Percentiles rank a stretch among this genome's conserved stretches.
phyloP scores from a whole-genome alignment of 2,797 vertebrate species.

The Glossophaga mutica region DNA sequence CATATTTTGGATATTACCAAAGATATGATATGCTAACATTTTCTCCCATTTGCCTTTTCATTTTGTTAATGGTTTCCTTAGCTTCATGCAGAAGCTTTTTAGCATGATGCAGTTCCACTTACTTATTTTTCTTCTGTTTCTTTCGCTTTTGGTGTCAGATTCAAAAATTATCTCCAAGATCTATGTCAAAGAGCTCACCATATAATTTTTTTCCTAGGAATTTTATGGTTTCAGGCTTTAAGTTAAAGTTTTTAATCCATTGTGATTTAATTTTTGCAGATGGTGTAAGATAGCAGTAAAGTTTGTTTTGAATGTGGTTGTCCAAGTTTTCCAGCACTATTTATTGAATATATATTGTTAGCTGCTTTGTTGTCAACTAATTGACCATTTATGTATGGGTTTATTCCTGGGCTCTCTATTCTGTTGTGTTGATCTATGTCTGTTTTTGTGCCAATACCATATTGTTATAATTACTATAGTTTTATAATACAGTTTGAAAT shows the following conservation, averaged over 20 bases:
- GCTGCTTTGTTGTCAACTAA: neutral
- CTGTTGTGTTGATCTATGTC: neutral
- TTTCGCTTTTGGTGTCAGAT: neutral
- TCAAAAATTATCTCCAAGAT: neutral
- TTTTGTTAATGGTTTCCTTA: neutral
- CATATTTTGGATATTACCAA: neutral
- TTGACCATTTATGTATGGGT: neutral
- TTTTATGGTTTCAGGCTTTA: neutral
- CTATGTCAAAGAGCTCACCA: neutral
- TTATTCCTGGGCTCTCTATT: neutral
- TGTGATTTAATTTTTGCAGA: neutral
- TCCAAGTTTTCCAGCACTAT: neutral
- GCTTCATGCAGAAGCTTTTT: neutral
- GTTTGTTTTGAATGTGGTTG: neutral
- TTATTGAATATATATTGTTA: neutral
- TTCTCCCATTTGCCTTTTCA: neutral
- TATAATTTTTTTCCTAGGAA: neutral
- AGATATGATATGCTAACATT: neutral
- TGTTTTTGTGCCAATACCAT: neutral
- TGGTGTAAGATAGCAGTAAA: neutral
- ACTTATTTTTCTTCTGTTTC: neutral
- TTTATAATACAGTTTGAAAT: neutral
- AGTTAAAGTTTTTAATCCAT: neutral
- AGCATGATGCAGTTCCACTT: neutral
- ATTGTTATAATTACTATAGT: neutral